Conservation (phyloP, 2,113 vertebrate species). For the Phrynosoma platyrhinos region DNA sequence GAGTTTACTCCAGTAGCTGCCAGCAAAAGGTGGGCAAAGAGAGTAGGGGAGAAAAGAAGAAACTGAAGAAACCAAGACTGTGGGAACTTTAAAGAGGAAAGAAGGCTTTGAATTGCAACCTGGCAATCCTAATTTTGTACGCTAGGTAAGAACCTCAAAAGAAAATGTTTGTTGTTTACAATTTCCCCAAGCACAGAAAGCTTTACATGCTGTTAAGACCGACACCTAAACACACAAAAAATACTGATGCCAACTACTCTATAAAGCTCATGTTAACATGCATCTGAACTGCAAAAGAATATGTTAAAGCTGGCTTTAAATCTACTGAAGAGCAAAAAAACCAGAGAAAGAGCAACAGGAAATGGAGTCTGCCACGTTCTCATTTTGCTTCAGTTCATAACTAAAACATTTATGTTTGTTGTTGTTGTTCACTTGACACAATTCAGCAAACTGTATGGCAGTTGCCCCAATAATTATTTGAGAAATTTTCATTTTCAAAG, state of each 20-base stretch:
- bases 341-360: slow-evolving; percentile 59
- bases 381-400: slow-evolving; percentile 55
- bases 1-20: background rate
- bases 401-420: background rate
- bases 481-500: accelerated
- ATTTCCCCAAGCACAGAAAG: slow-evolving; percentile 47
- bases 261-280: slow-evolving; percentile 70
- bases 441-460: slow-evolving; percentile 74
- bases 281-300: slow-evolving; percentile 49
- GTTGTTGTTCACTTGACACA: background rate
- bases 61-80: background rate
- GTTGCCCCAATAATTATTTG: slow-evolving; percentile 49
- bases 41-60: background rate
- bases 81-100: background rate
- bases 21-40: background rate
- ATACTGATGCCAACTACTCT: slow-evolving; percentile 54
- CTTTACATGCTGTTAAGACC: slow-evolving; percentile 62
- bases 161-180: slow-evolving; percentile 17
- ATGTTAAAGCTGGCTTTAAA: slow-evolving; percentile 27
- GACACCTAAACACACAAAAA: slow-evolving; percentile 61
- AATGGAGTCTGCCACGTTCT: slow-evolving; percentile 64
- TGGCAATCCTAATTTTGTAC: background rate
- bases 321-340: slow-evolving; percentile 53
- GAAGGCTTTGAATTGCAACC: background rate
- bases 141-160: background rate